phyloP scores from a whole-genome alignment of 2,888 invertebrate genomes.

The Andricus quercusramuli region DNA sequence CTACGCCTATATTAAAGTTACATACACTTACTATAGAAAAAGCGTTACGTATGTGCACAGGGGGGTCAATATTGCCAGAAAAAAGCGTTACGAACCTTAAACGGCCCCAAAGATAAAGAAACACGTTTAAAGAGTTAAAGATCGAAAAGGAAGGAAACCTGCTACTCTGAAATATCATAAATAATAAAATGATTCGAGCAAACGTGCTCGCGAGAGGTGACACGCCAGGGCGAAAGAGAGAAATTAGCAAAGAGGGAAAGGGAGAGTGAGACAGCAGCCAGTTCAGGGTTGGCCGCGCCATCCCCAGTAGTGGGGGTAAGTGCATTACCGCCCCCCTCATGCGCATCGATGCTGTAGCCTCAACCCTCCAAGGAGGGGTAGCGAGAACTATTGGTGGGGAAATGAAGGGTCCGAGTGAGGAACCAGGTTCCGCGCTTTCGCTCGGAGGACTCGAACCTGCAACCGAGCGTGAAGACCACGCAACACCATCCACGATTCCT shows the following conservation, averaged over 20 bases:
- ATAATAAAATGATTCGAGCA: not conserved
- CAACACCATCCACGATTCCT: not conserved
- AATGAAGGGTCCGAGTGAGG: slow-evolving; percentile 7
- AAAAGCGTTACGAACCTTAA: no score
- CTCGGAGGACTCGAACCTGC: slow-evolving; percentile 24
- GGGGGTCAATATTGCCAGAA: no score
- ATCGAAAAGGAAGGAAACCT: not conserved
- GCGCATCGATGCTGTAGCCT: slow-evolving; percentile 26
- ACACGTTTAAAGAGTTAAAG: not conserved
- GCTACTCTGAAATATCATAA: not conserved
- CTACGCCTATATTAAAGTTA: no score
- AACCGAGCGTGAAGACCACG: slow-evolving; percentile 18
- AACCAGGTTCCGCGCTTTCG: slow-evolving; percentile 35
- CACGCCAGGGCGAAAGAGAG: not conserved
- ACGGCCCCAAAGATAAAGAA: no score
- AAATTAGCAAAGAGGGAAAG: not conserved
- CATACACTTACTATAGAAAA: no score
- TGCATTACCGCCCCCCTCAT: slow-evolving; percentile 24
- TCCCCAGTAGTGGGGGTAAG: slow-evolving; percentile 15
- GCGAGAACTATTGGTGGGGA: slow-evolving; percentile 19
- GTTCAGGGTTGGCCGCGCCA: not conserved
- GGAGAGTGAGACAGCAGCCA: not conserved
- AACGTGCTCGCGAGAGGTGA: not conserved
- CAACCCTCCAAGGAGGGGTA: slow-evolving; percentile 29
- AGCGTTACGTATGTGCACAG: no score